Conservation (phyloP, 2,888 invertebrate species). For the Prosapia bicincta region DNA sequence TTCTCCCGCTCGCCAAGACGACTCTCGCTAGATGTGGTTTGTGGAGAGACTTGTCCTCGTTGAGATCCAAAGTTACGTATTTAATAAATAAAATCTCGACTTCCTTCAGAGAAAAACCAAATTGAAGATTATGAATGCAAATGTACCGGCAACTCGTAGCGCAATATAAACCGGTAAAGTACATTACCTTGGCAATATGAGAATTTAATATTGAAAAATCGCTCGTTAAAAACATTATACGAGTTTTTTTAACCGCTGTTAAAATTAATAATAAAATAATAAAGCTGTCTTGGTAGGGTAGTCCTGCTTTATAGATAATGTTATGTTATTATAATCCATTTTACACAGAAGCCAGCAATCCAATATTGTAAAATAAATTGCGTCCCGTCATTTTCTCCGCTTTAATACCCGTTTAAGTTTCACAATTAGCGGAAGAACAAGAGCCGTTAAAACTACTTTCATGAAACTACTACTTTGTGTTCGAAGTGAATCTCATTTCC, state of each 20-base stretch:
- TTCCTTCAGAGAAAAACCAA: not conserved
- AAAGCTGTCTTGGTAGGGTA: conserved; percentile 11
- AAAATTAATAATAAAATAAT: conserved; percentile 27
- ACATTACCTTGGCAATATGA: not conserved
- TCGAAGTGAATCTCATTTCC: too few species aligned
- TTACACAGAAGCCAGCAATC: not conserved
- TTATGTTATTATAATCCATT: not conserved
- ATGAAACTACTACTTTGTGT: too few species aligned
- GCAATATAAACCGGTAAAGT: too few species aligned
- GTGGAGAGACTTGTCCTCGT: too few species aligned
- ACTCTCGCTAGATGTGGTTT: too few species aligned
- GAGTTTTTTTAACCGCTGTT: conserved; percentile 12
- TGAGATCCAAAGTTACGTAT: too few species aligned
- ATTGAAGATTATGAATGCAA: not conserved
- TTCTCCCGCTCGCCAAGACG: too few species aligned
- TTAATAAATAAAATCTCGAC: too few species aligned
- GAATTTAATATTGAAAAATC: not conserved
- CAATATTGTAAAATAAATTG: not conserved
- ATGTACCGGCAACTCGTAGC: too few species aligned
- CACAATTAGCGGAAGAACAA: not conserved
- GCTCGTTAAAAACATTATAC: conserved; percentile 10
- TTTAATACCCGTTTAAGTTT: not conserved
- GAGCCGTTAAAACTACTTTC: too few species aligned
- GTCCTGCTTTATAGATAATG: not conserved
- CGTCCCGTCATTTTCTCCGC: not conserved